Conservation (phyloP, 2,888 invertebrate species). For the Phaedon cochleariae region DNA sequence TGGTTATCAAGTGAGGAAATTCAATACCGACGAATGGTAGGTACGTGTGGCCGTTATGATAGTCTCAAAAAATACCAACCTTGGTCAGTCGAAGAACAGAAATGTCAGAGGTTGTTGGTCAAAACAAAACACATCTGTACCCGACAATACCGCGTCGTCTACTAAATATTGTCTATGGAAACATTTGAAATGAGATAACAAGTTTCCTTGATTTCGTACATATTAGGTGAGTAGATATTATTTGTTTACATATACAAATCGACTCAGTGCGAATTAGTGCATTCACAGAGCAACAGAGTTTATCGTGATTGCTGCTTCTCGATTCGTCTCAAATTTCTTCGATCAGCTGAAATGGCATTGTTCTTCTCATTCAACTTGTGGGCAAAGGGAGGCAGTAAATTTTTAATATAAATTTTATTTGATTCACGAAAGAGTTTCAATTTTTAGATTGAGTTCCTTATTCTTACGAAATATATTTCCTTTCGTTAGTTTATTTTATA, state of each 20-base stretch:
- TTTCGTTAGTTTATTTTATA: too few species aligned
- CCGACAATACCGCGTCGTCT: not conserved
- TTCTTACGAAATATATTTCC: too few species aligned
- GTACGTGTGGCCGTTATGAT: too few species aligned
- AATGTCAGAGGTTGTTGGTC: not conserved
- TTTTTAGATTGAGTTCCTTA: too few species aligned
- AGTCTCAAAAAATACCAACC: not conserved
- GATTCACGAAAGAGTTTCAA: too few species aligned
- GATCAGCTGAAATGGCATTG: not conserved
- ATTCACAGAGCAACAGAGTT: too few species aligned
- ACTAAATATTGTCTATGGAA: not conserved
- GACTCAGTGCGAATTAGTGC: not conserved
- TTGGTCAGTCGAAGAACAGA: not conserved
- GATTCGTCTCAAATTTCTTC: not conserved
- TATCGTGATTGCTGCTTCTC: not conserved
- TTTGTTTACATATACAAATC: not conserved
- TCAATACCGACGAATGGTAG: too few species aligned
- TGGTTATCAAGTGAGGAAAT: too few species aligned
- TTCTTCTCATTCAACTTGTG: too few species aligned
- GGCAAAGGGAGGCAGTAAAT: too few species aligned
- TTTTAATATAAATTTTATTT: too few species aligned
- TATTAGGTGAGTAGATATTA: not conserved
- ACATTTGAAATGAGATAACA: slow-evolving; percentile 1
- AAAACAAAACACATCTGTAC: not conserved
- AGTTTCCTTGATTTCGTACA: not conserved